Percentiles rank a stretch among this genome's conserved stretches.
phyloP scores from a whole-genome alignment of 2,888 invertebrate genomes.

The Bombylius discolor region DNA sequence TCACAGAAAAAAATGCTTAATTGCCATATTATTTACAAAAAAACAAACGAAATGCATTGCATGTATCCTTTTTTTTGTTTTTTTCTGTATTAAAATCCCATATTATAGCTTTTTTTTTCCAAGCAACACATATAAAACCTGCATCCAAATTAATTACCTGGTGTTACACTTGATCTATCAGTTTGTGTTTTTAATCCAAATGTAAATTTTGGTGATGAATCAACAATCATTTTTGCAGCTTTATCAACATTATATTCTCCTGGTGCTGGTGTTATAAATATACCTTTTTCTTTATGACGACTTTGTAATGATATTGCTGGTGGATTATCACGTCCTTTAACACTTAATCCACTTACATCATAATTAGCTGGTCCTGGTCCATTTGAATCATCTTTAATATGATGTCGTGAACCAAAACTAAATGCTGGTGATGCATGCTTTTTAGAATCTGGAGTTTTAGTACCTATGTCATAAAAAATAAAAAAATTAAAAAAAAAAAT shows the following conservation, averaged over 20 bases:
- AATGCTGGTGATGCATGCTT: slow-evolving; percentile 68
- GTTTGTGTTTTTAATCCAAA: slow-evolving; percentile 56
- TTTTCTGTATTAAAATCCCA: too few relatives aligned
- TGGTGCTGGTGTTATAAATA: slow-evolving; percentile 64
- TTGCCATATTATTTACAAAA: too few relatives aligned
- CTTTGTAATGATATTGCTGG: slow-evolving; percentile 70
- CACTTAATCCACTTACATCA: slow-evolving; percentile 71
- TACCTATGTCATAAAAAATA: slow-evolving; percentile 46
- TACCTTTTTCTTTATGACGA: slow-evolving; percentile 39
- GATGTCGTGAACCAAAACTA: slow-evolving; percentile 58
- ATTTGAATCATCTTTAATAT: slow-evolving; percentile 40
- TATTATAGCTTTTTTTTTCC: too few relatives aligned
- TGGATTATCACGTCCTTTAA: slow-evolving; percentile 67
- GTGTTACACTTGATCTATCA: slow-evolving; percentile 48
- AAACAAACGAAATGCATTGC: neutral
- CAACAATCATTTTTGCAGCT: slow-evolving; percentile 39
- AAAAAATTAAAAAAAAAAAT: too few relatives aligned
- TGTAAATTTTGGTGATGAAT: slow-evolving; percentile 53
- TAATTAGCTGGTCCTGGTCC: slow-evolving; percentile 88
- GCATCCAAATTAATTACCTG: slow-evolving; percentile 41
- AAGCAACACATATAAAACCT: too few relatives aligned
- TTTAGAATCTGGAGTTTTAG: slow-evolving; percentile 62
- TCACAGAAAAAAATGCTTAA: too few relatives aligned
- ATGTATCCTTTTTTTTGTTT: too few relatives aligned
- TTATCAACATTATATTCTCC: slow-evolving; percentile 79